Evolutionary conservation across 2,888 invertebrate genomes (phyloP), one percentile per base, ranked within the genome.

Genomic region (Chrysotoxum bicinctum): DNA sequence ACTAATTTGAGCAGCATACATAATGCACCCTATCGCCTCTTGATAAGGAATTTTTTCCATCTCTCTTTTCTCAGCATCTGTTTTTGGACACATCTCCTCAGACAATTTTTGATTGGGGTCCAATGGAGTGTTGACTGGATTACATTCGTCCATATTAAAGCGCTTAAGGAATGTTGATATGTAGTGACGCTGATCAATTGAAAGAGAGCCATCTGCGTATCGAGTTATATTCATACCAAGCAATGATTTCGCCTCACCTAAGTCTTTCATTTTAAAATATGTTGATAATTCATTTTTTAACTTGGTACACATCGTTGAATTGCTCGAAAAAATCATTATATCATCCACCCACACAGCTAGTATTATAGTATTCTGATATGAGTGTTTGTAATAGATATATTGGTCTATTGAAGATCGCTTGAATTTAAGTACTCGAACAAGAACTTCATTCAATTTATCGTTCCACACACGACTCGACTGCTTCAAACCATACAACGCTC

Each of bases 381-480:
- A 72, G 35, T 78, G 60, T 35, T 60, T 73, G 35, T 54, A 69
- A 56, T 74, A 83, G n/a, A 80, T 73, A 21, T 74, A 87, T 43
- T 70, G 68, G 23, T 87, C 76, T 30, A 79, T 12, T n/a, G n/a
- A n/a, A n/a, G 70, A 74, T 52, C 70, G 58, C 23, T 26, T 54
- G 12, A 87, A 62, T 48, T 70, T 60, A 30, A 83, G 78, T 37
- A 40, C 37, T 3, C 26, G 45, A 16, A 48, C 60, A 3, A 73
- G 62, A 10, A 68, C 54, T 9, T 66, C 48, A 62, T 73, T 70
- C 35, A 83, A 58, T 64, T 83, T 73, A 16, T 52, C 48, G 45
- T 86, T 74, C 87, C 79, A 83, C n/a, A 77, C 68, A 43, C 80
- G 68, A 64, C 77, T 77, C 7, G 74, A 72, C 60, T 87, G 86